Evolutionary conservation across 2,113 vertebrate species (phyloP).

Genomic region (Xiphias gladius): DNA sequence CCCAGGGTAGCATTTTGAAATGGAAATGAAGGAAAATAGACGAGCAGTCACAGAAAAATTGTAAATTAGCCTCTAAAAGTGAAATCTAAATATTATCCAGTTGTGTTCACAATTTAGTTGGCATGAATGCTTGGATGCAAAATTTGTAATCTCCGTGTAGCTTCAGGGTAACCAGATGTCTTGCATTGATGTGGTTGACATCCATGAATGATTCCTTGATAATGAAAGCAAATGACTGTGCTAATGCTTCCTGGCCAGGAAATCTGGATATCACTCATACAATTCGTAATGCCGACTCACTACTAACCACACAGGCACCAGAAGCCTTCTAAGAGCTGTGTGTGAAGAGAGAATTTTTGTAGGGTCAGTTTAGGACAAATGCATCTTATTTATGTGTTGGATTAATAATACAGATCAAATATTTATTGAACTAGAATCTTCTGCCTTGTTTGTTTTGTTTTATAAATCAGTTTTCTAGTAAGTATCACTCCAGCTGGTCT

Average conservation of each 20-base stretch:
- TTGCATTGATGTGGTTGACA: conserved; percentile 69
- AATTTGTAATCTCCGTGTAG: conserved; percentile 28
- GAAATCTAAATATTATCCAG: conserved; percentile 27
- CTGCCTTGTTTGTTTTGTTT: conserved; percentile 34
- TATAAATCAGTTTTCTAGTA: conserved; percentile 9
- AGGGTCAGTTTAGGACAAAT: conserved; percentile 2
- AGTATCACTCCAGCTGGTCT: conserved; percentile 13
- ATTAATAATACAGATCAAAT: not conserved
- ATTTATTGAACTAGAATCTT: conserved; percentile 10
- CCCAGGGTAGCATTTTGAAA: not conserved
- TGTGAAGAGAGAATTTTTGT: not conserved
- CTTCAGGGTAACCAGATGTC: not conserved
- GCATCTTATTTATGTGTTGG: not conserved
- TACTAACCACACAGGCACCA: conserved; percentile 20
- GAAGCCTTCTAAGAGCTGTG: not conserved
- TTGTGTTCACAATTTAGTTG: conserved; percentile 25
- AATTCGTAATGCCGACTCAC: conserved; percentile 56
- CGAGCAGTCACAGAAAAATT: conserved; percentile 32
- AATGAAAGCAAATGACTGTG: conserved; percentile 62
- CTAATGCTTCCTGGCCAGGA: conserved; percentile 60
- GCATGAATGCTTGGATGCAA: conserved; percentile 38
- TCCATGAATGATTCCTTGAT: conserved; percentile 56
- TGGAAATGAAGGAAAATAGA: not conserved
- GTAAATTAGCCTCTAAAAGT: conserved; percentile 28
- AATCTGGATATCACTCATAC: conserved; percentile 58